phyloP scores from a whole-genome alignment of 2,888 invertebrate genomes.

The Heliconius ismenius region DNA sequence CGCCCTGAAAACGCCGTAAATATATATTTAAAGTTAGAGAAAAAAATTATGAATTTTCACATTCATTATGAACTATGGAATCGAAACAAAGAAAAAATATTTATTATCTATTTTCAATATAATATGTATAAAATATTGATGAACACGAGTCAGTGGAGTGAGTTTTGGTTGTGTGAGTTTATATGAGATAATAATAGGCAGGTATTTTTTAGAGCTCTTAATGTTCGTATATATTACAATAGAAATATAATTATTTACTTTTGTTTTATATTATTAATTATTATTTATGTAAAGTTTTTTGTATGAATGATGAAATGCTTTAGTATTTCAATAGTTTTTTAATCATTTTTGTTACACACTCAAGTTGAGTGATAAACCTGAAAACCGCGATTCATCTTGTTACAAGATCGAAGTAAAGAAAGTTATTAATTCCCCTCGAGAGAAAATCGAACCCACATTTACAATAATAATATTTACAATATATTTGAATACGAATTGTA shows the following conservation, averaged over 20 bases:
- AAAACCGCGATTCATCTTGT: too few relatives aligned
- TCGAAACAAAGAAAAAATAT: slow-evolving; percentile 9
- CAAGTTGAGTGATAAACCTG: too few relatives aligned
- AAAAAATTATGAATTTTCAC: slow-evolving; percentile 12
- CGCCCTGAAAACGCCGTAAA: slow-evolving; percentile 29
- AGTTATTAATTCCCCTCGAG: too few relatives aligned
- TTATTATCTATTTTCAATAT: slow-evolving; percentile 17
- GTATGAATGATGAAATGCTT: neutral
- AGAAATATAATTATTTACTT: neutral
- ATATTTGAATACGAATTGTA: neutral
- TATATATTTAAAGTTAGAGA: slow-evolving; percentile 24
- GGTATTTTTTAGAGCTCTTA: neutral
- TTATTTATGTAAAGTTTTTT: neutral
- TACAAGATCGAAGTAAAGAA: too few relatives aligned
- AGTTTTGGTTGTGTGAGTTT: slow-evolving; percentile 2
- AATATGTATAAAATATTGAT: neutral
- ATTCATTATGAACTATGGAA: slow-evolving; percentile 18
- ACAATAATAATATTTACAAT: too few relatives aligned
- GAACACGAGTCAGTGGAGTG: neutral
- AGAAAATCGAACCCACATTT: too few relatives aligned
- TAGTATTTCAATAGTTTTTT: neutral
- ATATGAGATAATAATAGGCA: neutral
- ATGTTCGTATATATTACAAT: neutral
- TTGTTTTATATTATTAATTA: neutral
- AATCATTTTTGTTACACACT: too few relatives aligned